A percentile compares a stretch with the other conserved stretches of the same genome.
Conservation (phyloP, 2,113 vertebrate species). For the Hassar affinis region DNA sequence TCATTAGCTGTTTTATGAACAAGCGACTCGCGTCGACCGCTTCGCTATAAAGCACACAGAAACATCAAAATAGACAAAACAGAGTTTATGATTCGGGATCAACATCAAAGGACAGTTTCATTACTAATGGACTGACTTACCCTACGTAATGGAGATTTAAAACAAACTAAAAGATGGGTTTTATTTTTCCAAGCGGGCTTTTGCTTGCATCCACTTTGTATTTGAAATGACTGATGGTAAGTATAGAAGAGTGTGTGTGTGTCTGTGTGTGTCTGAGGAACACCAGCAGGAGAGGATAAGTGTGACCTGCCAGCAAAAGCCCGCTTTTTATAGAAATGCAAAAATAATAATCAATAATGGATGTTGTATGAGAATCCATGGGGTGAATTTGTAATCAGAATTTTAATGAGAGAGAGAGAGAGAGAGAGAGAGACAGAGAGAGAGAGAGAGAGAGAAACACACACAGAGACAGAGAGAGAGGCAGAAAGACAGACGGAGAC, state of each 20-base stretch:
- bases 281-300: conserved; percentile 43
- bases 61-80: conserved; percentile 99
- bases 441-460: conserved; percentile 22
- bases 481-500: conserved; percentile 38
- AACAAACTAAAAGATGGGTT: background rate
- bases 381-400: conserved; percentile 71
- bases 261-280: conserved; percentile 22
- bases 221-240: background rate
- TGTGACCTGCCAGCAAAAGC: conserved; percentile 77
- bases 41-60: conserved; percentile 99
- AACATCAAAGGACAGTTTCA: conserved; percentile 95
- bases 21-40: conserved; percentile 99
- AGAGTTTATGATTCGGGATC: conserved; percentile 98
- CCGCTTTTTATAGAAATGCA: conserved; percentile 78
- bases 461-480: conserved; percentile 20
- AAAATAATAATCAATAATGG: conserved; percentile 51
- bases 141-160: conserved; percentile 58
- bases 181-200: conserved; percentile 61
- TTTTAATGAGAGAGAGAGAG: conserved; percentile 39
- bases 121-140: conserved; percentile 89
- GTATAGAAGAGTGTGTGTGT: too few relatives aligned
- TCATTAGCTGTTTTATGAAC: conserved; percentile 99
- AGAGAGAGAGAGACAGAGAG: background rate
- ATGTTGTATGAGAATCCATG: conserved; percentile 65
- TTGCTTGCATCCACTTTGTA: conserved; percentile 55